Evolutionary conservation across 2,888 invertebrate species (phyloP).

Genomic region (Hydropsyche betteni): DNA sequence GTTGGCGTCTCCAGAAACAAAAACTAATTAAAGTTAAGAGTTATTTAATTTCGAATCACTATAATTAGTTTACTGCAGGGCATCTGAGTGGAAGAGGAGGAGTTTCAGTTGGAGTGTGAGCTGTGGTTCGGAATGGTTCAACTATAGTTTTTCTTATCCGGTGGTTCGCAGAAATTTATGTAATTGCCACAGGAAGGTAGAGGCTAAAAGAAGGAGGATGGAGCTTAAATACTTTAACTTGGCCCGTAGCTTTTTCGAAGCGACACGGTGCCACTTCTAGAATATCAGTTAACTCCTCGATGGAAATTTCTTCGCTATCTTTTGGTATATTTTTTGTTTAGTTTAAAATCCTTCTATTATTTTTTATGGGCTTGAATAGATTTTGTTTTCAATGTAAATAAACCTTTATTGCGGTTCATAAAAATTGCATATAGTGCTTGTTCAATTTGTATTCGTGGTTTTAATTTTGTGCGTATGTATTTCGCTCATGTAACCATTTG

Average conservation of each 20-base stretch:
- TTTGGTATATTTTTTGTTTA: not conserved
- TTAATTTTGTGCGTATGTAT: no score
- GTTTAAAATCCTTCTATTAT: no score
- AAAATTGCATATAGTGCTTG: no score
- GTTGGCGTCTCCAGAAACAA: slow-evolving; percentile 15
- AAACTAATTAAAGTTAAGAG: slow-evolving; percentile 41
- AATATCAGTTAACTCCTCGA: not conserved
- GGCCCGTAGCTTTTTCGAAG: no score
- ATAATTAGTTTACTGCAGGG: slow-evolving; percentile 33
- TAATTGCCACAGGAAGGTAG: slow-evolving; percentile 36
- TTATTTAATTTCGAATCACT: slow-evolving; percentile 43
- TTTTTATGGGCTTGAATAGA: no score
- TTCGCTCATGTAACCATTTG: no score
- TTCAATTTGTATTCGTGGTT: no score
- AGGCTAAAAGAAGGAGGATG: no score
- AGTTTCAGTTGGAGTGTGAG: not conserved
- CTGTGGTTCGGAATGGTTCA: slow-evolving; percentile 21
- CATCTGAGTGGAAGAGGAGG: slow-evolving; percentile 2
- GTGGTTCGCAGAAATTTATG: slow-evolving; percentile 42
- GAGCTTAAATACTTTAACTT: slow-evolving; percentile 39
- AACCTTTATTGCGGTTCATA: no score
- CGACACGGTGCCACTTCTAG: not conserved
- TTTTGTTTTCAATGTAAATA: no score
- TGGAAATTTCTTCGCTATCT: not conserved
- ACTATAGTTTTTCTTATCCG: slow-evolving; percentile 28